Evolutionary conservation across 2,113 vertebrate genomes (phyloP), one percentile per base, ranked within the genome.

Genomic region (Semnopithecus entellus): DNA sequence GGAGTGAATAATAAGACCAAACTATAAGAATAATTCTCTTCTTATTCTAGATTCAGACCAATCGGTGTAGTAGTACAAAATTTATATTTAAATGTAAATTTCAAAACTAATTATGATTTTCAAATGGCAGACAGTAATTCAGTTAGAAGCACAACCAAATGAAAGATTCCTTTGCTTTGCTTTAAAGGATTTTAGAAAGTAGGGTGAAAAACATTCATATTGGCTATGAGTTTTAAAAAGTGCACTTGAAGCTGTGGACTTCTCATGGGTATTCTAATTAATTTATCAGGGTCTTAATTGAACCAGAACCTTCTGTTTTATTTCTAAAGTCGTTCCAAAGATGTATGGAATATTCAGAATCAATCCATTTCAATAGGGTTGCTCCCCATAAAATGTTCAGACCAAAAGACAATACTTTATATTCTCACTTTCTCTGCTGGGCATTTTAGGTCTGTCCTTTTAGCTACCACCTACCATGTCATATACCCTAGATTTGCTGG

Each of bases 71-170:
- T 48, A 90, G 25, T 55, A 40, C 18, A 95, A 88, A 91, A 92
- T 88, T 93, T 96, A 88, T 91, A 96, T 97, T 96, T 96, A 97
- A 96, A 95, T 82, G 79, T 92, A 94, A 94, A 93, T 96, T 97
- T 97, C 61, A 95, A 95, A 96, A 96, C 81, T 76, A 97, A 95
- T 96, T 96, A 82, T 84, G 61, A 96, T 97, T 93, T 96, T 90
- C 84, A 95, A 97, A 92, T 85, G 95, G 57, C 87, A 95, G 61
- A 92, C 55, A 50, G 66, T 95, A 86, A 93, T 88, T 96, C 92
- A 75, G 73, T 98, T 97, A 96, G 92, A 94, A 93, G 90, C 59
- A 96, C 85, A 96, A 91, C 94, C 75, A 20, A 82, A 91, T 83
- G 80, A 96, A 96, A 84, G 90, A 92, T 90, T 91, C 81, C 90